Evolutionary conservation across 2,113 vertebrate species (phyloP).

Genomic region (Carassius carassius): DNA sequence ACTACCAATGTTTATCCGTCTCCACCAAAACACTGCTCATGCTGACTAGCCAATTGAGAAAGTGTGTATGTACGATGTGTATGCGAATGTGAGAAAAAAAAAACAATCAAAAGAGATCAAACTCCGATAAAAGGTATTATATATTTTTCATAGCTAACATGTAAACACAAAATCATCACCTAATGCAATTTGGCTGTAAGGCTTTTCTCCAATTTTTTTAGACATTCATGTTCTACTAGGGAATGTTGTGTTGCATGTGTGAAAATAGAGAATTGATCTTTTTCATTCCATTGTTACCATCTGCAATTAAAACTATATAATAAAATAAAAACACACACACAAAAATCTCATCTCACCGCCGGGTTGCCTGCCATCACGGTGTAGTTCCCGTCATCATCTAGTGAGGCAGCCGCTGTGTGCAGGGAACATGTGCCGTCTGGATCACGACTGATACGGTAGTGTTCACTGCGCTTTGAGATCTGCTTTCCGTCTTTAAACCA

Average conservation of each 20-base stretch:
- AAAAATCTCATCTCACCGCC: constrained; percentile 74
- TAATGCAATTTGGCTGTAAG: neutral
- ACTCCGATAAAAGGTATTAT: neutral
- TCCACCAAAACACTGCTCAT: constrained; percentile 18
- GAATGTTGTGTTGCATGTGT: constrained; percentile 25
- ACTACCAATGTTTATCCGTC: constrained; percentile 45
- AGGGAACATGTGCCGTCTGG: constrained; percentile 90
- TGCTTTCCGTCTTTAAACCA: constrained; percentile 99
- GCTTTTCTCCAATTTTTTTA: neutral
- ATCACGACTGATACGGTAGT: constrained; percentile 90
- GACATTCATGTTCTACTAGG: neutral
- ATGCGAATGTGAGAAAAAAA: neutral
- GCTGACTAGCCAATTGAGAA: neutral
- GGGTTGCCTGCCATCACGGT: constrained; percentile 94
- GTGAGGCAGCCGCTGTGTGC: constrained; percentile 82
- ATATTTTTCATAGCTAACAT: neutral
- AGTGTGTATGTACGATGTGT: neutral
- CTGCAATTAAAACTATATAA: no score
- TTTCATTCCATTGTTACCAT: neutral
- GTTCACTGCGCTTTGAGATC: constrained; percentile 94
- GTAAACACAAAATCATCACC: neutral
- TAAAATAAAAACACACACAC: no score
- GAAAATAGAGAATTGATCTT: neutral
- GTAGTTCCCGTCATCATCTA: constrained; percentile 98
- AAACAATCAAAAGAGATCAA: neutral